A percentile compares a stretch with the other conserved stretches of the same genome.
Conservation (phyloP, 1,140 invertebrate species). For the Papilio dardanus region DNA sequence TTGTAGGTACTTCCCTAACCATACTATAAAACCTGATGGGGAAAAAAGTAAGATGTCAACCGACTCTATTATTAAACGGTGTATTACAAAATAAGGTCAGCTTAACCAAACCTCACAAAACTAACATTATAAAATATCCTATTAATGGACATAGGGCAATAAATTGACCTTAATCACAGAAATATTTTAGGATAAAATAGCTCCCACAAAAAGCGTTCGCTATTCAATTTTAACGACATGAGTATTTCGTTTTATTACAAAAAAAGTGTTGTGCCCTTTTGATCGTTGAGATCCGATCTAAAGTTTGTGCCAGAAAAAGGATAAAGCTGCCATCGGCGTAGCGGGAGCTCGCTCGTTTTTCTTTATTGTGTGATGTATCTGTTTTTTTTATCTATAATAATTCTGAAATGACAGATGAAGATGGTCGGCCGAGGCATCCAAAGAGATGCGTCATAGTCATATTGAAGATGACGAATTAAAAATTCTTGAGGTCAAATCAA, state of each 20-base stretch:
- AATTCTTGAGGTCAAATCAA: constrained; percentile 46
- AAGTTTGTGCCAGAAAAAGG: constrained; percentile 74
- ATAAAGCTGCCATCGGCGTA: constrained; percentile 67
- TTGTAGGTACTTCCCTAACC: too few relatives aligned
- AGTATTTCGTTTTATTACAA: constrained; percentile 53
- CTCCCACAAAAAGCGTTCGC: constrained; percentile 62
- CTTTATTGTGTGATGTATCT: constrained; percentile 45
- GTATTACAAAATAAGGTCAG: constrained; percentile 55
- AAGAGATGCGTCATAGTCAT: constrained; percentile 58
- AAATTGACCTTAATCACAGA: constrained; percentile 76
- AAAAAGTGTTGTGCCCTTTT: constrained; percentile 56
- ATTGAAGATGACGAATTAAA: constrained; percentile 47
- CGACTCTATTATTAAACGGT: constrained; percentile 40
- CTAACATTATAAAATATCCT: constrained; percentile 75
- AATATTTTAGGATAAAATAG: constrained; percentile 70
- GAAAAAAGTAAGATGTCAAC: neutral
- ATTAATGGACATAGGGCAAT: constrained; percentile 67
- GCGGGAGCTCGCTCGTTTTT: constrained; percentile 70
- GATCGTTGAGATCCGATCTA: constrained; percentile 70
- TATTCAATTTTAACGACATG: constrained; percentile 70
- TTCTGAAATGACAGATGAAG: constrained; percentile 76
- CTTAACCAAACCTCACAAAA: constrained; percentile 62
- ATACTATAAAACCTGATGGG: neutral
- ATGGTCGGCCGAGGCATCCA: constrained; percentile 57
- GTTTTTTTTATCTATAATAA: constrained; percentile 52